Base-by-base conservation (phyloP, 2,113 vertebrate species). In the Echinops telfairi region DNA sequence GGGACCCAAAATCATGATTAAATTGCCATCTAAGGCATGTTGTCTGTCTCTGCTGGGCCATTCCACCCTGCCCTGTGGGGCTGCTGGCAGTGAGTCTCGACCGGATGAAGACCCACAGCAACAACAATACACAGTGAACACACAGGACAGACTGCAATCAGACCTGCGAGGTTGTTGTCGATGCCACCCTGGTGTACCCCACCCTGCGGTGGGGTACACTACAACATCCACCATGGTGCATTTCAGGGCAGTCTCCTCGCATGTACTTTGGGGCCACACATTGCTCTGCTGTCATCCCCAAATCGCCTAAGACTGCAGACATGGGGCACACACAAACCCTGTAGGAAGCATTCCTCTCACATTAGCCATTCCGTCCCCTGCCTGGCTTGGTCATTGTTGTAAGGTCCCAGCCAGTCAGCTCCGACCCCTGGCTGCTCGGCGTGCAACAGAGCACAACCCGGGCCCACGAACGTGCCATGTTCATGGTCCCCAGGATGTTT, bases 281-380 rank as follows among this genome's bases (percentile, higher is more conserved):
- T 2, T 1, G 8, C 27, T 27, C 75, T 23, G 1, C 33, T 1
- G 0, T 43, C 14, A 11, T 14, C 14, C 29, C 23, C 3, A 19
- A 68, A 19, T 0, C 66, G 14, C 12, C 7, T 15, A n/a, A 29
- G 27, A 29, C 66, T 10, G 1, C 3, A 62, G 36, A 27, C 5
- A 19, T 3, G 9, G 0, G 7, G 15, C 17, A 20, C 27, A 0
- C 2, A 17, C 23, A 29, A 66, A 29, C 0, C 33, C 80, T 33
- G 1, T 1, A 4, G 29, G 25, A 40, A n/a, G 9, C 2, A 7
- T 29, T n/a, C 15, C 53, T 53, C 73, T 68, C 22, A 1, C 23
- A 2, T 11, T 6, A 33, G 3, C 5, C 38, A 29, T 31, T 6
- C 0, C 1, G n/a, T 38, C n/a, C 88, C 23, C 10, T 88, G 22